These are phyloP conservation scores for Hydra vulgaris DNA, from an alignment of 30 jellyfish, hydroid and myxozoan species.

Conservation along the genomic window DNA sequence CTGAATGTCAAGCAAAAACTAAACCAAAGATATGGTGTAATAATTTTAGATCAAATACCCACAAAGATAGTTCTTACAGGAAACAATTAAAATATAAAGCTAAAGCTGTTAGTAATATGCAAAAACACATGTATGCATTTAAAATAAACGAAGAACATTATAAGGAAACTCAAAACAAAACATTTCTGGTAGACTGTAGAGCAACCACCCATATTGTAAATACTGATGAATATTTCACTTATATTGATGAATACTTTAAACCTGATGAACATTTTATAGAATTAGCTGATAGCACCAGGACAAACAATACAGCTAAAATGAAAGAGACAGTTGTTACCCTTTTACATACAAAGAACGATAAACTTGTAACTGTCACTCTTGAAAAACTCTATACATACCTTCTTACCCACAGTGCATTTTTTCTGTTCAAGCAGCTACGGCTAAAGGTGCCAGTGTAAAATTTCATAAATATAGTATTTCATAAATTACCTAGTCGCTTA, in stretches of 20 bases:
- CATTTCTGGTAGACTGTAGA: constrained; percentile 49
- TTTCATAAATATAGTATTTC: constrained; percentile 15
- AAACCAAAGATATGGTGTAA: constrained; percentile 22
- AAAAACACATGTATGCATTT: constrained; percentile 25
- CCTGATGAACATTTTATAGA: constrained; percentile 44
- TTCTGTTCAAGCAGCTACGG: constrained; percentile 39
- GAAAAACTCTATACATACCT: background rate
- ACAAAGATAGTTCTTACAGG: constrained; percentile 13
- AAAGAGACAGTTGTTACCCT: too few relatives aligned
- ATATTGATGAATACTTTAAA: constrained; percentile 27
- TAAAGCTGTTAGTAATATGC: background rate
- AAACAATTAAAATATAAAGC: constrained; percentile 28
- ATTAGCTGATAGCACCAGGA: constrained; percentile 44
- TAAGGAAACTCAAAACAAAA: background rate
- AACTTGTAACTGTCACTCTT: too few relatives aligned
- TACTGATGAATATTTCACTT: constrained; percentile 25
- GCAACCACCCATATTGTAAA: constrained; percentile 49
- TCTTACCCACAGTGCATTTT: constrained; percentile 37
- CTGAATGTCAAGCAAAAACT: constrained; percentile 17
- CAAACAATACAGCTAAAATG: constrained; percentile 52
- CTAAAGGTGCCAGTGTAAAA: constrained; percentile 16
- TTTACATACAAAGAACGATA: too few relatives aligned
- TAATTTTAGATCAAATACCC: constrained; percentile 29
- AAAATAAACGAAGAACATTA: constrained; percentile 12
- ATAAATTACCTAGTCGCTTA: too few relatives aligned